Percentiles rank a stretch among this genome's conserved stretches.
phyloP scores from a whole-genome alignment of 2,888 invertebrate species.

The Thymelicus lineola region DNA sequence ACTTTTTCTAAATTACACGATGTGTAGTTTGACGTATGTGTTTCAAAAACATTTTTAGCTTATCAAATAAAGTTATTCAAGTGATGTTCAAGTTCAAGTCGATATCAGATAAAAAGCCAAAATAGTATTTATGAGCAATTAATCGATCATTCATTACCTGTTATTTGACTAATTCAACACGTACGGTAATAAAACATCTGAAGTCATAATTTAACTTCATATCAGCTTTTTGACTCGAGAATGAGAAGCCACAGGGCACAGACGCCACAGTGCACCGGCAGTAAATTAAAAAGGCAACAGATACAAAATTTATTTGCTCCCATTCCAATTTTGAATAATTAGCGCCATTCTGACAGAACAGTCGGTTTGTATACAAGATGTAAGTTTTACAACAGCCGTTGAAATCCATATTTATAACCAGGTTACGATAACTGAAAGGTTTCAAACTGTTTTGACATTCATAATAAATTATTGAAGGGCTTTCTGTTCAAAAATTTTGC shows the following conservation, averaged over 20 bases:
- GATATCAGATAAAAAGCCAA: neutral
- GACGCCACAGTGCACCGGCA: slow-evolving; percentile 21
- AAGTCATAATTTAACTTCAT: slow-evolving; percentile 32
- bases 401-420: slow-evolving; percentile 74
- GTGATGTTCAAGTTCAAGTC: neutral
- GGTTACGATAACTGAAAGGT: slow-evolving; percentile 65
- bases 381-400: slow-evolving; percentile 75
- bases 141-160: slow-evolving; percentile 25
- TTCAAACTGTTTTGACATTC: slow-evolving; percentile 48
- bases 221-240: slow-evolving; percentile 29
- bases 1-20: slow-evolving; percentile 63
- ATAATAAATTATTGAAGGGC: slow-evolving; percentile 51
- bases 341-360: slow-evolving; percentile 26
- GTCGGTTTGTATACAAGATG: slow-evolving; percentile 71
- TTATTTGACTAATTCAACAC: slow-evolving; percentile 15
- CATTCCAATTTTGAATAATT: slow-evolving; percentile 39
- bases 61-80: neutral
- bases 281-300: slow-evolving; percentile 34
- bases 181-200: slow-evolving; percentile 19
- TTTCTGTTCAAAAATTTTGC: neutral
- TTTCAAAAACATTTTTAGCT: slow-evolving; percentile 10
- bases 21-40: slow-evolving; percentile 16
- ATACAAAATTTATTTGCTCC: slow-evolving; percentile 35
- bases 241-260: slow-evolving; percentile 34
- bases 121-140: slow-evolving; percentile 7